phyloP scores from a whole-genome alignment of 2,888 invertebrate genomes.

The Parascotia fuliginaria region DNA sequence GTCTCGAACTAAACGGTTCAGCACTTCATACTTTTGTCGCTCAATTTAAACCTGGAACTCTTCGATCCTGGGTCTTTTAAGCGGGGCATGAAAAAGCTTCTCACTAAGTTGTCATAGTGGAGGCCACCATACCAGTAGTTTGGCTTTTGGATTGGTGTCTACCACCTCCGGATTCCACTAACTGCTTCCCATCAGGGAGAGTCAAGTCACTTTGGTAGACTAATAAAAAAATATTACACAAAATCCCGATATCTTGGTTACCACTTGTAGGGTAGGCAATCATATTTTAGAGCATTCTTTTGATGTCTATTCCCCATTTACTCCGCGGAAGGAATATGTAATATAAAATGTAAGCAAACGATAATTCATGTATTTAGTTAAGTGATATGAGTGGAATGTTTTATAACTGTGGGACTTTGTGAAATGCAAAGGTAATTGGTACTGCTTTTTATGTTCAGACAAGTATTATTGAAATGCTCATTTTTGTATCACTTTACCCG shows the following conservation, averaged over 20 bases:
- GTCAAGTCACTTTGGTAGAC: neutral
- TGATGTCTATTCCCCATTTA: constrained; percentile 46
- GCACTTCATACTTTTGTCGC: too few relatives aligned
- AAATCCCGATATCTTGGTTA: constrained; percentile 5
- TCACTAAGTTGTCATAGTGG: too few relatives aligned
- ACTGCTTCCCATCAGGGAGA: too few relatives aligned
- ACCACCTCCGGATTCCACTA: too few relatives aligned
- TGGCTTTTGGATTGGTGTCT: too few relatives aligned
- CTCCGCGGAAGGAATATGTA: constrained; percentile 35
- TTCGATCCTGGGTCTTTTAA: too few relatives aligned
- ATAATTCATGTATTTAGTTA: constrained; percentile 49
- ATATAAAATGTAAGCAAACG: constrained; percentile 46
- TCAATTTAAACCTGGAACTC: too few relatives aligned
- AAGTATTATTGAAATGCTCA: too few relatives aligned
- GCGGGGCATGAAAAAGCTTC: too few relatives aligned
- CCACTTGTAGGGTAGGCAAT: constrained; percentile 22
- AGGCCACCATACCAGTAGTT: too few relatives aligned
- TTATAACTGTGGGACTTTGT: neutral
- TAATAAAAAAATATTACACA: constrained; percentile 1
- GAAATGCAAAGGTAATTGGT: constrained; percentile 3
- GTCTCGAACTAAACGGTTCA: too few relatives aligned
- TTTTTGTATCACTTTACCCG: too few relatives aligned
- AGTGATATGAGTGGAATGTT: constrained; percentile 3
- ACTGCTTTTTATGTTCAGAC: neutral
- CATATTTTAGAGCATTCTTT: constrained; percentile 49